These are phyloP conservation scores for Drosophila emarginata DNA, from an alignment of 2,888 invertebrate genomes.

Conservation along the genomic window DNA sequence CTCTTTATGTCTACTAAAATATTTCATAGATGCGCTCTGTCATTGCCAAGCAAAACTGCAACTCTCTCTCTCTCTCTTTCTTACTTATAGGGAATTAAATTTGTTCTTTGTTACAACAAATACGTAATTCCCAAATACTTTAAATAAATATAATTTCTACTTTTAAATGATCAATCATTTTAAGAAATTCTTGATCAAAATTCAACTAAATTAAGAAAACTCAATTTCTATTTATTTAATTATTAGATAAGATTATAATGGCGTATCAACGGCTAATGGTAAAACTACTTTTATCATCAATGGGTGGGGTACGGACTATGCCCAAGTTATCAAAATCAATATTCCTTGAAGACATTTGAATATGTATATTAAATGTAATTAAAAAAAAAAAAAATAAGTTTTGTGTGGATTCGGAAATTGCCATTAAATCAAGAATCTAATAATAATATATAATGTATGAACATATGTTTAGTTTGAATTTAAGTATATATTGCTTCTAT, in stretches of 20 bases:
- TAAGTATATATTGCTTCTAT: no score
- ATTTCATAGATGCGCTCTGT: neutral
- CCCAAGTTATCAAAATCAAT: no score
- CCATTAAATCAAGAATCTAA: no score
- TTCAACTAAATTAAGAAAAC: neutral
- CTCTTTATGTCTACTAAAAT: neutral
- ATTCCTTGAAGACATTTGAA: no score
- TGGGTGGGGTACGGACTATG: no score
- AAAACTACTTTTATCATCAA: neutral
- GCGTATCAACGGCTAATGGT: neutral
- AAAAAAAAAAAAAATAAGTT: no score
- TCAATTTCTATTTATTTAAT: neutral
- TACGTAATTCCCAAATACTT: neutral
- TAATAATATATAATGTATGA: no score
- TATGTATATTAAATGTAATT: no score
- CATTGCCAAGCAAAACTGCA: neutral
- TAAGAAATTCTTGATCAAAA: neutral
- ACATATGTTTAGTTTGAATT: no score
- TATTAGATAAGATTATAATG: neutral
- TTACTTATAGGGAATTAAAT: neutral
- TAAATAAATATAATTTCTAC: neutral
- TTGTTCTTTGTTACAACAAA: neutral
- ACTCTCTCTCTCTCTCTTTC: neutral
- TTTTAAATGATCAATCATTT: neutral
- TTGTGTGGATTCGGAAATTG: no score